Evolutionary conservation across 2,797 vertebrate genomes (phyloP), one percentile per base, ranked within the genome.

Genomic region (Arrhamphus sclerolepis): DNA sequence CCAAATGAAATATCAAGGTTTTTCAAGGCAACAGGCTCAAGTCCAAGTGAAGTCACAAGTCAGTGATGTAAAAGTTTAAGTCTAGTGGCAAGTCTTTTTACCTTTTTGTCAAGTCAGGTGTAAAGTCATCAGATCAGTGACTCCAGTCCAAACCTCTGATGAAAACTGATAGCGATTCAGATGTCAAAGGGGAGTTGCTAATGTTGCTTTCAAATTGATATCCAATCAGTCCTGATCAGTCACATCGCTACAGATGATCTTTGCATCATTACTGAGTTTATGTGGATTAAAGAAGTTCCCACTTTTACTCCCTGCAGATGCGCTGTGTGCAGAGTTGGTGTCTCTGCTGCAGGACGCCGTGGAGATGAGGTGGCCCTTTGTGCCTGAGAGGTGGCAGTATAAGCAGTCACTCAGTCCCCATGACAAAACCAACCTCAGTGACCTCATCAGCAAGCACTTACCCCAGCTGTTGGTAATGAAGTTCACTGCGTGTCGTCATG

Each of bases 371-470:
- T 98, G 97, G 97, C 96, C 98, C 66, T 99, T 99, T 65, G 95
- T 96, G 44, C 97, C 96, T 0, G 97, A 99, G 84, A 97, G 92
- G 87, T 99, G 97, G 97, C 98, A 99, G 75, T 98, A 97, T 85
- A 97, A 97, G 86, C 89, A 91, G 82, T 86, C 94, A 0, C 51
- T 96, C 7, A 62, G 83, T 50, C 83, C 91, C 16, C 89, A 89
- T 70, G 97, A 98, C 93, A 98, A 97, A 91, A 94, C 90, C 78
- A 97, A 98, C 90, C 94, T 97, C 38, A 94, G 90, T 65, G 95
- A 97, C 72, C 83, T 93, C 66, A 93, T 97, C 70, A 86, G 90
- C 54, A 34, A 81, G 38, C 80, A 93, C 59, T 81, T 98, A 7
- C 89, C 84, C 0, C 91, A 94, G 60, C 80, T 98, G 38, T 89